These are phyloP conservation scores for Setophaga kirtlandii DNA, from an alignment of 2,113 vertebrate genomes.

Conservation along the genomic window DNA sequence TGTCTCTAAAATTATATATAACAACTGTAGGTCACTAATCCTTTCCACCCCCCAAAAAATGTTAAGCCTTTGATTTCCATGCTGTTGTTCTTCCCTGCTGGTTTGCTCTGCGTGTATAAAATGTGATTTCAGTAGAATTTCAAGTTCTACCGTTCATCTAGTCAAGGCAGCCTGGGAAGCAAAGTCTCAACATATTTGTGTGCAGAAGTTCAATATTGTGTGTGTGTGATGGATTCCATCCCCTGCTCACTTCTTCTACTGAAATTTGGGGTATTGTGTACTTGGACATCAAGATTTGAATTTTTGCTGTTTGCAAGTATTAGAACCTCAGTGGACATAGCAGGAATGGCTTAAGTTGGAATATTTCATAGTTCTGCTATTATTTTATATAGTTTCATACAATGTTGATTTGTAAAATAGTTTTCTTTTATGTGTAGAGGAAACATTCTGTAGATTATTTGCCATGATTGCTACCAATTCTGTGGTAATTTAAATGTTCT, in stretches of 20 bases:
- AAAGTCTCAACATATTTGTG: neutral
- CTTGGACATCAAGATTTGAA: neutral
- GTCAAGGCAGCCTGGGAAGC: neutral
- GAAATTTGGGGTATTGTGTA: neutral
- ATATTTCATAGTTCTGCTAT: neutral
- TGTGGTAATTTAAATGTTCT: neutral
- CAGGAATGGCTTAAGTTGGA: neutral
- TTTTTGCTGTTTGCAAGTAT: neutral
- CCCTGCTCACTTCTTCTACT: neutral
- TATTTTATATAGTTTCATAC: neutral
- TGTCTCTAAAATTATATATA: constrained; percentile 44
- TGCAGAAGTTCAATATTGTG: neutral
- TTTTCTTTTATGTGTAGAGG: neutral
- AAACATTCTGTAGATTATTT: neutral
- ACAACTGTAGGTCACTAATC: constrained; percentile 55
- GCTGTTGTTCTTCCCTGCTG: neutral
- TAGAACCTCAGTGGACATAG: neutral
- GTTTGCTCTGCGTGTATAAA: neutral
- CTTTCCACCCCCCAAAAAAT: constrained; percentile 23
- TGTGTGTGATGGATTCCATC: neutral
- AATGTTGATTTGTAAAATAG: neutral
- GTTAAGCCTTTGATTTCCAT: constrained; percentile 43
- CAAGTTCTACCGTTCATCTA: neutral
- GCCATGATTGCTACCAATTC: neutral
- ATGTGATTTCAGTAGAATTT: constrained; percentile 11